A percentile compares a stretch with the other conserved stretches of the same genome.
Conservation (phyloP, 2,797 vertebrate genomes). For the Acipenser ruthenus region DNA sequence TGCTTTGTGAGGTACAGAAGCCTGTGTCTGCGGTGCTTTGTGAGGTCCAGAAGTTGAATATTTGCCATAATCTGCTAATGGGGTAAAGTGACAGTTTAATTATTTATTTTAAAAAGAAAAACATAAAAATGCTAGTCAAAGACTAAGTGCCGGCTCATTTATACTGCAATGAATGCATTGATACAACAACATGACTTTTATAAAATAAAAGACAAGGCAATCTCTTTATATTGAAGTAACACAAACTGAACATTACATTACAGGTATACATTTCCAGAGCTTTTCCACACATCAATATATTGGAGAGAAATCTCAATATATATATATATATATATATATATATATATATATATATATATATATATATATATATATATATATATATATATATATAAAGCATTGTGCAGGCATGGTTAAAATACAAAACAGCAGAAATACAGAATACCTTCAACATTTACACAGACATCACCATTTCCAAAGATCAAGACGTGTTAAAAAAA, state of each 20-base stretch:
- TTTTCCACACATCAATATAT: slow-evolving; percentile 51
- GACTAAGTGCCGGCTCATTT: slow-evolving; percentile 32
- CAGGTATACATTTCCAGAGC: slow-evolving; percentile 51
- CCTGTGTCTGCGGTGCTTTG: no score
- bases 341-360: no score
- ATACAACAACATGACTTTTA: slow-evolving; percentile 49
- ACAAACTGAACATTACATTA: slow-evolving; percentile 51
- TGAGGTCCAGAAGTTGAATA: no score
- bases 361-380: no score
- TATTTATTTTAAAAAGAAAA: no score
- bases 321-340: slow-evolving; percentile 15
- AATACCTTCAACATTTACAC: slow-evolving; percentile 15
- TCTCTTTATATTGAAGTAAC: slow-evolving; percentile 57
- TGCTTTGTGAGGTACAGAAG: no score
- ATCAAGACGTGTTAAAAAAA: slow-evolving; percentile 11
- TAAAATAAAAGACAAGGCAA: slow-evolving; percentile 47
- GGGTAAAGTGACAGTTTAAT: no score
- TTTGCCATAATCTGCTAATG: no score
- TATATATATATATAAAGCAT: slow-evolving; percentile 22
- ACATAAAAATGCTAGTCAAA: slow-evolving; percentile 24
- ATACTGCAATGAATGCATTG: slow-evolving; percentile 46
- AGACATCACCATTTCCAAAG: slow-evolving; percentile 17
- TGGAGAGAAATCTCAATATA: no score
- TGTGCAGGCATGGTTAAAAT: slow-evolving; percentile 44
- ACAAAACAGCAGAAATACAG: slow-evolving; percentile 40